phyloP scores from a whole-genome alignment of 1,140 invertebrate genomes.

The Cotesia glomerata region DNA sequence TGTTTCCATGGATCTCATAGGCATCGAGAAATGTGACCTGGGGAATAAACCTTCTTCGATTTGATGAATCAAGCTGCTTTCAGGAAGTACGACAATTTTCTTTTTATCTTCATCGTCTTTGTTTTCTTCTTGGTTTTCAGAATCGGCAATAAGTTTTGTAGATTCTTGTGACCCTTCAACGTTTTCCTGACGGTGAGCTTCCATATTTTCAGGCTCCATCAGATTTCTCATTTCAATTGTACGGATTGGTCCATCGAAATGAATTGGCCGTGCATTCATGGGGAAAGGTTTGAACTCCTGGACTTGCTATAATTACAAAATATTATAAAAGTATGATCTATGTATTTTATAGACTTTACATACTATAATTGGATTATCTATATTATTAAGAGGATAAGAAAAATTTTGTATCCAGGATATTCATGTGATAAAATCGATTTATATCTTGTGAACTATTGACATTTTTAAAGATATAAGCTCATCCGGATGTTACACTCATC shows the following conservation, averaged over 20 bases:
- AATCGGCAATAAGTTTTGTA: conserved; percentile 47
- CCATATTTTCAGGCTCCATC: conserved; percentile 55
- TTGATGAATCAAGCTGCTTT: conserved; percentile 55
- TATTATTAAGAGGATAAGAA: neutral
- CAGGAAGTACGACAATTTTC: conserved; percentile 51
- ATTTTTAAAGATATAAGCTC: too few relatives aligned
- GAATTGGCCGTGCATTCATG: conserved; percentile 48
- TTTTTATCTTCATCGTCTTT: conserved; percentile 38
- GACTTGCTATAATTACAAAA: conserved; percentile 27
- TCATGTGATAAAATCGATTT: too few relatives aligned
- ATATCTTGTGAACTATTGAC: too few relatives aligned
- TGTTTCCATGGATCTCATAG: conserved; percentile 50
- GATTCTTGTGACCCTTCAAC: conserved; percentile 47
- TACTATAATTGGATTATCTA: neutral
- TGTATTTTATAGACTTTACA: neutral
- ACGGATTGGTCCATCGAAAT: conserved; percentile 52
- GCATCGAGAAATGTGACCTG: conserved; percentile 46
- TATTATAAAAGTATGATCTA: neutral
- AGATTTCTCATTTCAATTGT: conserved; percentile 55
- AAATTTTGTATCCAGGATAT: too few relatives aligned
- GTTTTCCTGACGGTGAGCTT: conserved; percentile 44
- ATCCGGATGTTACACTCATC: too few relatives aligned
- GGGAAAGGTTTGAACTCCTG: conserved; percentile 56
- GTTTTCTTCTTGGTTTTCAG: conserved; percentile 48
- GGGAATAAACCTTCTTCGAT: conserved; percentile 54